Base-by-base conservation (phyloP, 2,888 invertebrate genomes). In the Tinea semifulvella region DNA sequence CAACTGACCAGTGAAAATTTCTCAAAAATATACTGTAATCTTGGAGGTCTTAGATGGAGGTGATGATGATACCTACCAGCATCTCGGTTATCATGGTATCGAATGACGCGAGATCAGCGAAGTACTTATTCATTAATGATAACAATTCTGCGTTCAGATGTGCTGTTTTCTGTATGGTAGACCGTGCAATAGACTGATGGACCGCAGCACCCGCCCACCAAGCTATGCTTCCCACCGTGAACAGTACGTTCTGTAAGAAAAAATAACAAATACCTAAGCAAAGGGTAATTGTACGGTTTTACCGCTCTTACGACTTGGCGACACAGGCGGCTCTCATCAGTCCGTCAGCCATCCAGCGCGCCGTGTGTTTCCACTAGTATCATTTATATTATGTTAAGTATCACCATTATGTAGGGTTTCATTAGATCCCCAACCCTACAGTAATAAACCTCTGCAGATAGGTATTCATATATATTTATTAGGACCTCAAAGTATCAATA, bases 11-110 rank as follows among this genome's bases (percentile, higher is more conserved):
- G n/a, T n/a, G n/a, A n/a, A n/a, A n/a, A n/a, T n/a, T n/a, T n/a
- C n/a, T n/a, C n/a, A n/a, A n/a, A n/a, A n/a, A n/a, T n/a, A n/a
- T n/a, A n/a, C n/a, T n/a, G n/a, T n/a, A n/a, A n/a, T n/a, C n/a
- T n/a, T n/a, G n/a, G n/a, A n/a, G n/a, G n/a, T n/a, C n/a, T n/a
- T n/a, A n/a, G n/a, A n/a, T n/a, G n/a, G n/a, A n/a, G n/a, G n/a
- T n/a, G n/a, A n/a, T n/a, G 3, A 35, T 35, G 35, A 7, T 13
- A 54, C 62, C 54, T 60, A 85, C 85, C 63, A 85, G 68, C 70
- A 85, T 83, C 58, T 86, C 85, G 22, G 83, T 81, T 1, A 86
- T 75, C 74, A 86, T 79, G 18, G 83, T 84, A 47, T 85, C 85
- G 13, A 84, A 68, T 3, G 75, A 68, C 0, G 83, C 81, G 2